A percentile compares a stretch with the other conserved stretches of the same genome.
Evolutionary conservation across 2,888 invertebrate species (phyloP).

Genomic region (Lumbricus terrestris): DNA sequence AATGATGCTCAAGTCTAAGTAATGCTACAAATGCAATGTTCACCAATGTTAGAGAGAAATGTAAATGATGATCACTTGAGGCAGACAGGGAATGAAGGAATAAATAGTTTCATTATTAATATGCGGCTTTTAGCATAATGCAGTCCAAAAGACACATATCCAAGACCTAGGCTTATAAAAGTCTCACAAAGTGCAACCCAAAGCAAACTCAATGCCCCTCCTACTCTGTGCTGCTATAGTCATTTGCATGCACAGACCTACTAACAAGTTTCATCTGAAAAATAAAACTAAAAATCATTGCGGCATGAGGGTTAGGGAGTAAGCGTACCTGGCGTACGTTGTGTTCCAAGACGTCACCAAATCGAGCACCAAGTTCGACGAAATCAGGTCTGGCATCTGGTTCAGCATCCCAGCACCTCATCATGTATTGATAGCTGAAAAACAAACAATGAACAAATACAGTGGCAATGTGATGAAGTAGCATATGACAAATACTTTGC

Average conservation of each 20-base stretch:
- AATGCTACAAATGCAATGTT: background rate
- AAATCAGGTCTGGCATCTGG: constrained; percentile 54
- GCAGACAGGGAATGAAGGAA: background rate
- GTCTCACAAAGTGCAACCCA: no score
- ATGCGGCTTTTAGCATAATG: background rate
- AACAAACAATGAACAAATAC: background rate
- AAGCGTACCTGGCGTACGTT: constrained; percentile 35
- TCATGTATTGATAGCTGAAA: constrained; percentile 4
- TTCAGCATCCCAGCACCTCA: constrained; percentile 52
- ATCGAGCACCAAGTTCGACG: constrained; percentile 44
- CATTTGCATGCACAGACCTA: no score
- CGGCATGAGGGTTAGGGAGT: background rate
- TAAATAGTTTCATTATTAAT: background rate
- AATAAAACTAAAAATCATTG: background rate
- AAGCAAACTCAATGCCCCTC: no score
- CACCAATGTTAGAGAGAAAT: background rate
- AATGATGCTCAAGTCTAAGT: background rate
- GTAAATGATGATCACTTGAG: background rate
- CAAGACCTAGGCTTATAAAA: background rate
- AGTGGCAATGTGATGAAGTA: background rate
- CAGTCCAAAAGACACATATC: background rate
- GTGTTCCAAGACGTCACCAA: constrained; percentile 38
- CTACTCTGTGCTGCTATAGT: no score
- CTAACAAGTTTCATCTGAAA: no score
- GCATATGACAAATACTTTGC: background rate